Base-by-base conservation (phyloP, 1,140 invertebrate genomes). In the Aphis gossypii region DNA sequence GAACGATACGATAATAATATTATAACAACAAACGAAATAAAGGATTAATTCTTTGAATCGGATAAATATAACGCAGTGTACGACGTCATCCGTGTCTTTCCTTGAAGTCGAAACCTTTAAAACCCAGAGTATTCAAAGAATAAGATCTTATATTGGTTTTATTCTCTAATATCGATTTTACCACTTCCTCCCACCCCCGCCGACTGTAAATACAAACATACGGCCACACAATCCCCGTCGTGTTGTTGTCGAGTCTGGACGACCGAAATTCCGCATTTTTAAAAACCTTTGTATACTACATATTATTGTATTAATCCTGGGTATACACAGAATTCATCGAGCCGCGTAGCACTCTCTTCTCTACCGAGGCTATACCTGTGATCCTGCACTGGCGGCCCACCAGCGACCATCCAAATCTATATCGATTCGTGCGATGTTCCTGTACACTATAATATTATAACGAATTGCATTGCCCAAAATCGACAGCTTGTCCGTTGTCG, bases 11-110 rank as follows among this genome's bases (percentile, higher is more conserved):
- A 76, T 76, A 76, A n/a, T 30, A 76, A n/a, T n/a, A n/a, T 76
- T n/a, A n/a, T n/a, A 76, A n/a, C n/a, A 76, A 76, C 60, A n/a
- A n/a, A 76, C 60, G 60, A 76, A 76, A 76, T n/a, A 68, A 56
- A 60, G 56, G 56, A 30, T 60, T 60, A 30, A 25, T 30, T 76
- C 60, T 76, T n/a, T 14, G 60, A 76, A 76, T 76, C 18, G 11
- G 60, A 76, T n/a, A 6, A n/a, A 76, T 60, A 30, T 60, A 60
- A 30, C n/a, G 6, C 18, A 5, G n/a, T 11, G 60, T 76, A 14
- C 18, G n/a, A 68, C 60, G 60, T 14, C 60, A n/a, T 76, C 14
- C 14, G 18, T 30, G 60, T 11, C 11, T 68, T 76, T 35, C 14
- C 60, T 76, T 76, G 60, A 76, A 76, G 60, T n/a, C 60, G 14